Evolutionary conservation across 2,113 vertebrate species (phyloP).

Genomic region (Daphoenositta chrysoptera): DNA sequence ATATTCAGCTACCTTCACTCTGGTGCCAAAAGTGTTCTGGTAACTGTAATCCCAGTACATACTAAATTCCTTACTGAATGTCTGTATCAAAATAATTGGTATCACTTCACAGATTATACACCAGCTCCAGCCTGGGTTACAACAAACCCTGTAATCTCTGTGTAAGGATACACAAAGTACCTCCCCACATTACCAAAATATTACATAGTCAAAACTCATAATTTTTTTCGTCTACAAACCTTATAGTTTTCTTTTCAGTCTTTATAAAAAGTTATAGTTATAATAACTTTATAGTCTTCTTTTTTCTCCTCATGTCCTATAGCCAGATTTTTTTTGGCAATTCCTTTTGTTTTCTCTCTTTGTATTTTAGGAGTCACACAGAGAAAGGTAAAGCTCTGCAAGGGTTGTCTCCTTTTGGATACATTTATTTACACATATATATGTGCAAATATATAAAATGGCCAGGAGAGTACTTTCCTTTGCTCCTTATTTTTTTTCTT

Average conservation of each 20-base stretch:
- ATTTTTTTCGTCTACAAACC: neutral
- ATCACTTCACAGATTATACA: neutral
- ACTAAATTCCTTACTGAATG: neutral
- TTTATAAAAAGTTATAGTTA: neutral
- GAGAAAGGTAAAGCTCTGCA: neutral
- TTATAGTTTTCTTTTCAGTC: neutral
- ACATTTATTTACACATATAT: neutral
- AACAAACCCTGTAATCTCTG: neutral
- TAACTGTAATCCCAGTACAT: neutral
- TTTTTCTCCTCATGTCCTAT: fast-evolving
- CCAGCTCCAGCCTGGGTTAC: neutral
- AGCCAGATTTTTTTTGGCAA: neutral
- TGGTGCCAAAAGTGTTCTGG: neutral
- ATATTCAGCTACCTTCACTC: neutral
- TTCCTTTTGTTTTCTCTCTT: neutral
- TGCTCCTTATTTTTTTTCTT: neutral
- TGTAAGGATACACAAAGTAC: neutral
- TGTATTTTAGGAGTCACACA: neutral
- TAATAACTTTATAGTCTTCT: neutral
- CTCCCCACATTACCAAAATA: neutral
- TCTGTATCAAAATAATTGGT: neutral
- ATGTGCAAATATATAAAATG: too few species aligned
- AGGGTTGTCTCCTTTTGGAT: neutral
- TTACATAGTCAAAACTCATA: neutral
- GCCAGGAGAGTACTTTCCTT: neutral